Conservation (phyloP, 2,797 vertebrate species). For the Tenualosa ilisha region DNA sequence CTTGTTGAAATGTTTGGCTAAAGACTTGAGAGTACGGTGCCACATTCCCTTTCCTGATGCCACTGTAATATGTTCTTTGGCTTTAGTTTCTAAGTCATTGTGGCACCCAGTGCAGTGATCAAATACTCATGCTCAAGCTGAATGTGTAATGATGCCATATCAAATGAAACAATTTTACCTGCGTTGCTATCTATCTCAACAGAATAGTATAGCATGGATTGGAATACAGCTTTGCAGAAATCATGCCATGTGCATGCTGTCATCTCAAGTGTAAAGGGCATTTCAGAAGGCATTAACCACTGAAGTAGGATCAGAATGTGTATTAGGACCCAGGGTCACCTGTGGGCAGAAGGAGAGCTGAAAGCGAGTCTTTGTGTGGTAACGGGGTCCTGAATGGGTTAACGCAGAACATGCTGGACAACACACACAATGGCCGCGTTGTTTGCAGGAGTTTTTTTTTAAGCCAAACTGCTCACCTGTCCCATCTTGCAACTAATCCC, state of each 20-base stretch:
- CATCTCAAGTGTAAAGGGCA: constrained; percentile 43
- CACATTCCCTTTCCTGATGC: background rate
- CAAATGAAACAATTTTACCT: background rate
- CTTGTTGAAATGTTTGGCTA: constrained; percentile 1
- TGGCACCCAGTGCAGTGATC: background rate
- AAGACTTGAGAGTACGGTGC: background rate
- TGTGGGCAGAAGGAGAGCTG: constrained; percentile 25
- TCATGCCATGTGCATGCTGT: background rate
- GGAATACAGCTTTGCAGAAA: background rate
- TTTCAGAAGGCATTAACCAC: constrained; percentile 60
- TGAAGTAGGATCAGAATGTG: constrained; percentile 55
- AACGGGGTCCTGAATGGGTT: constrained; percentile 52
- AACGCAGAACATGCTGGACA: constrained; percentile 48
- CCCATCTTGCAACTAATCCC: constrained; percentile 36
- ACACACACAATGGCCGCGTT: constrained; percentile 66
- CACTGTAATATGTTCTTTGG: background rate
- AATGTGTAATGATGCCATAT: background rate
- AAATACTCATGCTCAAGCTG: background rate
- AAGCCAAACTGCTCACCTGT: constrained; percentile 48
- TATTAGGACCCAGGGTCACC: constrained; percentile 1
- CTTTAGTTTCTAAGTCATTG: background rate
- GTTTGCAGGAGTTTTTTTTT: constrained; percentile 57
- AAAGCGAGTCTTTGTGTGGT: constrained; percentile 63
- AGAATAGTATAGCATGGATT: background rate
- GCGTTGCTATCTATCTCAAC: background rate